Base-by-base conservation (phyloP, 2,888 invertebrate genomes). In the Sesia apiformis region DNA sequence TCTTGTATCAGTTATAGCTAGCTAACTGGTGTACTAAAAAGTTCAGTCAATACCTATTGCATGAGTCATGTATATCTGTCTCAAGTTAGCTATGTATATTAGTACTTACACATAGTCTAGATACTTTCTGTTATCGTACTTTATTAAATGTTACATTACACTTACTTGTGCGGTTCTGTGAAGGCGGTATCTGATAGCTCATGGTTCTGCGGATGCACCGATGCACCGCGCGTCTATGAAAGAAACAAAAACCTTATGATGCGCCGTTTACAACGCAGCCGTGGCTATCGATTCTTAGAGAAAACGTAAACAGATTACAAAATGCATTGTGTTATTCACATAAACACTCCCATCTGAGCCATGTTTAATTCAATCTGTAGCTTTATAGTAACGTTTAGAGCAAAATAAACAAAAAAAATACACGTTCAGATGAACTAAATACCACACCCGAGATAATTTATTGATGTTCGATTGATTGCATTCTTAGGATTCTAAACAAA, bases 111-210 rank as follows among this genome's bases (percentile, higher is more conserved):
- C 23, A 23, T 23, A 23, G 23, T 7, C 42, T 42, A 6, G 1
- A 42, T 42, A 6, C 7, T 42, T 6, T 42, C 7, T 42, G 42
- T 42, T 42, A 42, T 42, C 7, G 42, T 6, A 6, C 2, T 23
- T 42, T 42, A 42, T 42, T 42, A 42, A 42, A 42, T 5, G 7
- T 7, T 6, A 7, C 23, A 50, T 52, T 43, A 56, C 60, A 94
- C 95, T 94, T 90, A 96, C 96, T 95, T 76, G 94, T 93, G 82
- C 96, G 93, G 79, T 93, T 94, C 89, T 95, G 95, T 69, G 94
- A 92, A 61, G 93, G 91, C 75, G 94, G 94, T 92, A 95, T 94
- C 90, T 93, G 93, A 90, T 95, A 96, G 92, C 95, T 96, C 96
- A 96, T 96, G 92, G 90, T 93, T 92, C 90, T 90, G 85, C 84